phyloP scores from a whole-genome alignment of 2,797 vertebrate genomes.

The Coluber constrictor region DNA sequence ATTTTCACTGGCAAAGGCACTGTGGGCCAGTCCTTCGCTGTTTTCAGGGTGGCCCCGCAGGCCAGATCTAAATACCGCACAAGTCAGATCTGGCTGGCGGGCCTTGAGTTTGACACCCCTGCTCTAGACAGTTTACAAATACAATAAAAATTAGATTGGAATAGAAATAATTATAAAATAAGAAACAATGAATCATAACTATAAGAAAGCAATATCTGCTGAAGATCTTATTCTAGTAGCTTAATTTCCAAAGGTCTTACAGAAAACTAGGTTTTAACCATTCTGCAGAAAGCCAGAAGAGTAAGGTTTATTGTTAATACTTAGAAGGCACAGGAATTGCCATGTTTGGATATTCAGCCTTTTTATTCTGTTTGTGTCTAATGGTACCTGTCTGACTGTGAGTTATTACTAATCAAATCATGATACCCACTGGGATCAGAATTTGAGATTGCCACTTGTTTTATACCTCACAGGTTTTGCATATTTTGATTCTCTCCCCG shows the following conservation, averaged over 20 bases:
- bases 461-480: not conserved
- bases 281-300: not conserved
- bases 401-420: not conserved
- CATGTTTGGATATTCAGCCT: not conserved
- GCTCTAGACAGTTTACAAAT: not conserved
- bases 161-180: not conserved
- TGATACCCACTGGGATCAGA: not conserved
- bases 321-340: not conserved
- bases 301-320: not conserved
- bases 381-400: not conserved
- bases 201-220: not conserved
- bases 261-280: not conserved
- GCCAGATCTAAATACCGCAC: no score
- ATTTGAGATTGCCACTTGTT: not conserved
- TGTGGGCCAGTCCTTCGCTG: no score
- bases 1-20: no score
- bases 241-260: not conserved
- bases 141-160: not conserved
- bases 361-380: not conserved
- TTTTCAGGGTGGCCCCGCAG: no score
- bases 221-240: not conserved
- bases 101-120: not conserved
- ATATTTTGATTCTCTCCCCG: not conserved
- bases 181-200: not conserved
- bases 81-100: accelerated